phyloP scores from a whole-genome alignment of 2,113 vertebrate species.

The Chauna torquata region DNA sequence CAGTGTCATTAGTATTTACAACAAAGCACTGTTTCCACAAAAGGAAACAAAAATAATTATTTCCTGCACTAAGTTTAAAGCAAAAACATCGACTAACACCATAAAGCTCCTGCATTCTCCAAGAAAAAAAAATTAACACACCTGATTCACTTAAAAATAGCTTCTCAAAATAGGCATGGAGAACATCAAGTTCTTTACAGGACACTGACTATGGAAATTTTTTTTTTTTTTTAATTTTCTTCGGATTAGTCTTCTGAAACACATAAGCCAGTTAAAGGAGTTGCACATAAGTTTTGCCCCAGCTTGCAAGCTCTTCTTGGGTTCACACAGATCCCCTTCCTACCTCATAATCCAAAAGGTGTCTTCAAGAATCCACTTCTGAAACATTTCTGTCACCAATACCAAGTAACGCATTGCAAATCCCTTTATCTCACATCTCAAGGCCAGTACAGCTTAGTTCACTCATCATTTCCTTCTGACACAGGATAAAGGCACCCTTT shows the following conservation, averaged over 20 bases:
- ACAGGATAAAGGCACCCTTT: neutral
- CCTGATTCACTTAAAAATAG: neutral
- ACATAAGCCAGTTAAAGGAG: neutral
- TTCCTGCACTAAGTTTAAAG: neutral
- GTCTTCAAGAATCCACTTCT: neutral
- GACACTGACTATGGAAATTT: neutral
- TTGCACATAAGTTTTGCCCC: neutral
- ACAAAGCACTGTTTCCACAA: neutral
- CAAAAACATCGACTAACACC: neutral
- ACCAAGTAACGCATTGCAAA: neutral
- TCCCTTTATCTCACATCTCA: neutral
- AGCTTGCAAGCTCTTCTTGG: neutral
- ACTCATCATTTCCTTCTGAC: neutral
- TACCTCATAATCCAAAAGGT: neutral
- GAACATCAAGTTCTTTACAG: neutral
- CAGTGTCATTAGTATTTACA: neutral
- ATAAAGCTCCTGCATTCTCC: neutral
- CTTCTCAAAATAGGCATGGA: neutral
- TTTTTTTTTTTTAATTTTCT: neutral
- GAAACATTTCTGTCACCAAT: neutral
- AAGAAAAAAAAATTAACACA: neutral
- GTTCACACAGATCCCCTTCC: neutral
- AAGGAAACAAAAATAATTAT: neutral
- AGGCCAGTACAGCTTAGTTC: neutral
- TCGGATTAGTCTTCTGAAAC: neutral